Evolutionary conservation across 2,888 invertebrate genomes (phyloP).

Genomic region (Mythimna loreyi): DNA sequence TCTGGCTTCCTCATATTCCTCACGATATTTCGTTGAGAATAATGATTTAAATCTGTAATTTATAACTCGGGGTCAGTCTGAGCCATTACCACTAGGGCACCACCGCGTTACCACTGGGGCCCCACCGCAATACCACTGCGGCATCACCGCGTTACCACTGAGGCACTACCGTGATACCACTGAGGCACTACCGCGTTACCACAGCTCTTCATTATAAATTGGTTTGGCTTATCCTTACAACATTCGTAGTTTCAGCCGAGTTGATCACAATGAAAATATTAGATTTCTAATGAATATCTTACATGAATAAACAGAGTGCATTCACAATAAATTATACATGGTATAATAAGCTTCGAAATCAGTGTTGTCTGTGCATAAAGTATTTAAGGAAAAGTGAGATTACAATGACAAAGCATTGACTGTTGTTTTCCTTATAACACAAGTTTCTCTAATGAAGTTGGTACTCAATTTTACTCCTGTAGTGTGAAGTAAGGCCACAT

Average conservation of each 20-base stretch:
- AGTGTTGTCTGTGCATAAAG: conserved; percentile 12
- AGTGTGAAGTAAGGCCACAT: too few relatives aligned
- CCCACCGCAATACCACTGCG: too few relatives aligned
- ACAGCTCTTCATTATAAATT: neutral
- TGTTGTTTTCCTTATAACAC: conserved; percentile 22
- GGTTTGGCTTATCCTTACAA: neutral
- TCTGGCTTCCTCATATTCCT: too few relatives aligned
- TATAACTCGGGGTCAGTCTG: too few relatives aligned
- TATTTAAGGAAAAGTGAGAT: conserved; percentile 44
- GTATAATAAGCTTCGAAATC: conserved; percentile 28
- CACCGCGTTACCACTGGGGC: too few relatives aligned
- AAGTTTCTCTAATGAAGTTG: conserved; percentile 9
- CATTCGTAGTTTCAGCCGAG: neutral
- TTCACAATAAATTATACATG: conserved; percentile 22
- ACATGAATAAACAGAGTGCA: conserved; percentile 7
- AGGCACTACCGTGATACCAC: too few relatives aligned
- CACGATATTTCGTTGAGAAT: too few relatives aligned
- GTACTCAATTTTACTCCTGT: neutral
- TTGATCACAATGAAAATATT: conserved; percentile 18
- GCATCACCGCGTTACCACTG: too few relatives aligned
- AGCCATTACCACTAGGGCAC: too few relatives aligned
- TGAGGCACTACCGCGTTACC: too few relatives aligned
- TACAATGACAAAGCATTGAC: conserved; percentile 20
- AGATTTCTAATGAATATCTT: conserved; percentile 22
- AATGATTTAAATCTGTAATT: too few relatives aligned